Evolutionary conservation across 2,797 vertebrate species (phyloP), one percentile per base, ranked within the genome.

Genomic region (Benthosema pterotum): DNA sequence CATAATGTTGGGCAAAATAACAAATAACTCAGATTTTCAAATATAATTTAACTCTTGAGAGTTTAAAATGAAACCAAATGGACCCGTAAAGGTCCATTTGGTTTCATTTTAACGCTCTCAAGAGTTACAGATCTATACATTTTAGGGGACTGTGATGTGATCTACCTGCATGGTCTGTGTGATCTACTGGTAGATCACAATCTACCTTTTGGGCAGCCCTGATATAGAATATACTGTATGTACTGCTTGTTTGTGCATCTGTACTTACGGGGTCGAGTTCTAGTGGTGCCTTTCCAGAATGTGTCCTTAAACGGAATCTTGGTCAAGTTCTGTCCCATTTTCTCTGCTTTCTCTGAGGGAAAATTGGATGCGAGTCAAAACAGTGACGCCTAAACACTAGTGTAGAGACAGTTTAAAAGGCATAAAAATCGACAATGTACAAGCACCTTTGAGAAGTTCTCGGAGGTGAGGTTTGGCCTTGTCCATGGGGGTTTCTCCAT

Each of bases 221-320:
- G n/a, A n/a, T n/a, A n/a, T n/a, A n/a, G n/a, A n/a, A n/a, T n/a
- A n/a, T 25, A 25, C 22, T 38, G 32, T 38, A 71, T 2, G 16
- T 17, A n/a, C n/a, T n/a, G n/a, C n/a, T n/a, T n/a, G 17, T 69
- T 67, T 57, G 9, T 48, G 58, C 18, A 54, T 54, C 38, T 52
- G 32, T 43, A 88, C 97, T 96, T 88, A 99, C 97, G 89, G 45
- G 97, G 97, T 28, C 97, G 92, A 1, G 97, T 98, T 74, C 97
- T 94, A 42, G 97, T 98, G 1, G 97, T 99, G 84, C 97, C 97
- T 89, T 99, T 99, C 97, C 97, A 99, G 87, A 98, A 99, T 0
- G 94, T 94, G 72, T 99, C 97, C 87, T 97, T 98, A 89, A 97
- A 99, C 70, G 97, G 96, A 74, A 99, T 93, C 87, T 95, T 95